A percentile compares a stretch with the other conserved stretches of the same genome.
phyloP scores from a whole-genome alignment of 2,797 vertebrate species.

The Myotis vivesi region DNA sequence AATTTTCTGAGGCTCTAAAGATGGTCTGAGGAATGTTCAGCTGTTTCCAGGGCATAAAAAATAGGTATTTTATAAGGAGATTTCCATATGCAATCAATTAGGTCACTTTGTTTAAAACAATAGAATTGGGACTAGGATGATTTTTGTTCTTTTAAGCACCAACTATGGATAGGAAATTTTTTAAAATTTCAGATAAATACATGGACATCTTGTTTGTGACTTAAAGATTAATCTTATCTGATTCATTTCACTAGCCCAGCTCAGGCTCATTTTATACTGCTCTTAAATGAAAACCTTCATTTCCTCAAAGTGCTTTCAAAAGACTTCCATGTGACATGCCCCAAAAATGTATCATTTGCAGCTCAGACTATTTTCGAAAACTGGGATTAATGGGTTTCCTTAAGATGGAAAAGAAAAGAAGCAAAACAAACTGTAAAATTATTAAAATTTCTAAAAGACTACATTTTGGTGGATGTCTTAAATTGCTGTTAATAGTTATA shows the following conservation, averaged over 20 bases:
- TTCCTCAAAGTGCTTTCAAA: not conserved
- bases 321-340: not conserved
- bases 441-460: slow-evolving; percentile 1
- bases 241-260: not conserved
- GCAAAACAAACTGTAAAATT: not conserved
- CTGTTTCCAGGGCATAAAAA: not conserved
- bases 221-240: not conserved
- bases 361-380: slow-evolving; percentile 28
- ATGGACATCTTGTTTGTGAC: not conserved
- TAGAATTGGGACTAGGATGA: not conserved
- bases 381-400: not conserved
- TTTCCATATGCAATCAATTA: not conserved
- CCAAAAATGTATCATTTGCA: not conserved
- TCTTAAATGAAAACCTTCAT: not conserved
- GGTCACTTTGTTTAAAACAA: not conserved
- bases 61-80: not conserved
- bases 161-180: not conserved
- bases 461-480: not conserved
- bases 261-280: not conserved
- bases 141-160: not conserved
- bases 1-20: not conserved
- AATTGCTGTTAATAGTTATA: not conserved
- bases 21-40: not conserved
- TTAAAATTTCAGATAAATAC: not conserved
- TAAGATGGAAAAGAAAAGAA: not conserved